phyloP scores from a whole-genome alignment of 30 jellyfish, hydroid and myxozoan species.

The Aurelia sp. region DNA sequence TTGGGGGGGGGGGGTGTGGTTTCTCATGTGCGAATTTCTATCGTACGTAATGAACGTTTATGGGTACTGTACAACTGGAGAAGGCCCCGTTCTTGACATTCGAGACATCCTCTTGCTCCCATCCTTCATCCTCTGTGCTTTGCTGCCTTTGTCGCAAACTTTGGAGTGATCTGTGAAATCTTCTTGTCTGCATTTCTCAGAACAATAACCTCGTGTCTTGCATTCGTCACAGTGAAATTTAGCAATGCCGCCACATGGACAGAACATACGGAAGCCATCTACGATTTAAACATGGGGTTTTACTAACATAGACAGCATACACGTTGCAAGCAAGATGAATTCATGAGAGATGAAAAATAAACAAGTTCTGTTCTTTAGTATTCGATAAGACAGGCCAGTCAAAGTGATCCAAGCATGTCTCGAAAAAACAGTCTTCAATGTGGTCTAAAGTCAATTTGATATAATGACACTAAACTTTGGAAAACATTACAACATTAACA shows the following conservation, averaged over 20 bases:
- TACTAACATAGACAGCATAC: too few relatives aligned
- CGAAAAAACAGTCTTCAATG: too few relatives aligned
- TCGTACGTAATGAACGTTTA: neutral
- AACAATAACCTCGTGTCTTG: constrained; percentile 74
- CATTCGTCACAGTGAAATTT: constrained; percentile 60
- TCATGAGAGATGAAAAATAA: too few relatives aligned
- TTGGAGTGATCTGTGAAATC: constrained; percentile 59
- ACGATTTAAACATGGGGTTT: neutral
- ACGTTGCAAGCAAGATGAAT: too few relatives aligned
- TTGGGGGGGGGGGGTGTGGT: too few relatives aligned
- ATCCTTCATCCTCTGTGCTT: constrained; percentile 41
- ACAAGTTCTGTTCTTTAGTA: too few relatives aligned
- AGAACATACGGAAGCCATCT: constrained; percentile 77
- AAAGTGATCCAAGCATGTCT: too few relatives aligned
- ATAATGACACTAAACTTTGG: too few relatives aligned
- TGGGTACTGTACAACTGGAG: neutral
- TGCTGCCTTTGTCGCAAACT: constrained; percentile 65
- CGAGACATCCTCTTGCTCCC: constrained; percentile 66
- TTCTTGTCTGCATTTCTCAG: constrained; percentile 31
- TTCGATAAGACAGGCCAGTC: too few relatives aligned
- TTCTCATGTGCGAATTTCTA: too few relatives aligned
- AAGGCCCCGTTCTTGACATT: constrained; percentile 18
- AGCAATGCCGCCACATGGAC: constrained; percentile 76
- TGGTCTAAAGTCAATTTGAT: too few relatives aligned
- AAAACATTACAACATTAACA: too few relatives aligned